Conservation (phyloP, 2,797 vertebrate genomes). For the Onychomys arenicola region DNA sequence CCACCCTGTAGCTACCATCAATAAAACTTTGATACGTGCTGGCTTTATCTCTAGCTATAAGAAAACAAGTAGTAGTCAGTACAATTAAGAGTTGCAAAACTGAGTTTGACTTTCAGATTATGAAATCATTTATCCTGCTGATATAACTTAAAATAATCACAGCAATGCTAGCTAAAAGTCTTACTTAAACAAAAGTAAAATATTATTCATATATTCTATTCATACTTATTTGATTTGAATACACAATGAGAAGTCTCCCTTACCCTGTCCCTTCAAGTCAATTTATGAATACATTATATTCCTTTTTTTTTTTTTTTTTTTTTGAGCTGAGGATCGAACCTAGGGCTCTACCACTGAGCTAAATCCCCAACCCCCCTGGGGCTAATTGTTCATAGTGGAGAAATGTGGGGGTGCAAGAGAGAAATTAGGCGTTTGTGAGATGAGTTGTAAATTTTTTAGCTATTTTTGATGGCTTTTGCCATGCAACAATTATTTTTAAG, state of each 20-base stretch:
- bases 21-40: background rate
- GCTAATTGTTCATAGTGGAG: background rate
- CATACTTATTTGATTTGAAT: background rate
- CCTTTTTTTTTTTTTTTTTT: no score
- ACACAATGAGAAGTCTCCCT: background rate
- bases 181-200: conserved; percentile 30
- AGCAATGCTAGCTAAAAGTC: background rate
- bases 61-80: conserved; percentile 1
- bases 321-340: no score
- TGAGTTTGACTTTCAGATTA: conserved; percentile 16
- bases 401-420: background rate
- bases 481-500: background rate
- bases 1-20: background rate
- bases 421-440: background rate
- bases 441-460: background rate
- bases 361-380: no score
- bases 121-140: conserved; percentile 42
- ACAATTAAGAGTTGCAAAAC: conserved; percentile 15
- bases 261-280: background rate
- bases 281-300: background rate
- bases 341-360: no score
- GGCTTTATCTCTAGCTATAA: conserved; percentile 31
- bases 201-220: conserved; percentile 30
- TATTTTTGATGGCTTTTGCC: background rate
- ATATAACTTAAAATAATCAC: conserved; percentile 33